Evolutionary conservation across 2,113 vertebrate species (phyloP), one percentile per base, ranked within the genome.

Genomic region (Canis aureus): DNA sequence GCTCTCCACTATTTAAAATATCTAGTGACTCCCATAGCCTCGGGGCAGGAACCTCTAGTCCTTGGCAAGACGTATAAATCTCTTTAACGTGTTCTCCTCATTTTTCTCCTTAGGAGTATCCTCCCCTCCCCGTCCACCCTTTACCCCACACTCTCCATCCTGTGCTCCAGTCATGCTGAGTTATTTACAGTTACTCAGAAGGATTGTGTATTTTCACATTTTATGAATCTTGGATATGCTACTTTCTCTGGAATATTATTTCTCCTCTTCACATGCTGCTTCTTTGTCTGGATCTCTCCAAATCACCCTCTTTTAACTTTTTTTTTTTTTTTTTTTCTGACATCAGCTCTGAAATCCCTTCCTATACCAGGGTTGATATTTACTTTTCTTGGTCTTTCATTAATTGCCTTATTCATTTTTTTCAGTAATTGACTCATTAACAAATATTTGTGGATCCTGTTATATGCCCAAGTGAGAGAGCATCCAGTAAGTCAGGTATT

Each of bases 111-210:
- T 17, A 80, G 11, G 27, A 57, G 17, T 60, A 23, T 23, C 12
- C 7, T 8, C 22, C 20, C 20, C 10, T 5, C 9, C 1, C 32
- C 11, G 0, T 0, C 51, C 0, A 4, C 1, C 1, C 0, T 15
- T 3, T 11, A 27, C 5, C 23, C 43, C 1, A 3, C 10, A 17
- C 22, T 25, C 19, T n/a, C 2, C 19, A 0, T 60, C 11, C 38
- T 69, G 12, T 55, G 49, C 13, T 71, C 2, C 2, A 60, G 55
- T 78, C 15, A 22, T 49, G 8, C 62, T 62, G 15, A 82, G 64
- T 53, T 60, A 57, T 59, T 90, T 51, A 83, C 19, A 87, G 0
- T 51, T 43, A 55, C 64, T 74, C 51, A 80, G 35, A 93, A 85
- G 29, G 76, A 85, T 38, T 6, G 0, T 79, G 15, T 69, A 5